A percentile compares a stretch with the other conserved stretches of the same genome.
These are phyloP conservation scores for Apolygus lucorum DNA, from an alignment of 1,140 invertebrate species.

Conservation along the genomic window DNA sequence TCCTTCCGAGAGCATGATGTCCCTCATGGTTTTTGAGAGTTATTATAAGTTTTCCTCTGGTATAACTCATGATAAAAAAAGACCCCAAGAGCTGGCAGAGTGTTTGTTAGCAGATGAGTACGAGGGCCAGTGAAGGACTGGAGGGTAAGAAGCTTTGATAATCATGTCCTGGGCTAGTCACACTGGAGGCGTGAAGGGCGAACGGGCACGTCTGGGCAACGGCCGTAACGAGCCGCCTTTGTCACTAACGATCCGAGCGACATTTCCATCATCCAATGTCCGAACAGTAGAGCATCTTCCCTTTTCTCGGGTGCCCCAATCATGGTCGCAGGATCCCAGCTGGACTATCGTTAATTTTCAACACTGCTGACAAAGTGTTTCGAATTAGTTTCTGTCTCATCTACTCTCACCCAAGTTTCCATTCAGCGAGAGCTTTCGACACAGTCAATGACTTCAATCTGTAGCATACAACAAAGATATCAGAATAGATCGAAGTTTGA, in stretches of 20 bases:
- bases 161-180: background rate
- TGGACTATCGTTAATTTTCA: background rate
- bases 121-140: background rate
- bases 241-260: constrained; percentile 1
- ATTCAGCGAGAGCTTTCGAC: no score
- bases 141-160: background rate
- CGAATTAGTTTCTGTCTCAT: no score
- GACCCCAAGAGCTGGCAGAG: background rate
- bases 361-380: no score
- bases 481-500: no score
- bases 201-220: background rate
- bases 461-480: no score
- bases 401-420: no score
- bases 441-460: no score
- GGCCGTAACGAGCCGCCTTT: constrained; percentile 1
- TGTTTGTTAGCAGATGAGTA: background rate
- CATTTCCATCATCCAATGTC: constrained; percentile 1
- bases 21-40: background rate
- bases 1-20: no score
- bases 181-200: background rate
- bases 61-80: no score
- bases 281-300: background rate
- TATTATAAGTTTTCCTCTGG: background rate
- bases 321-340: background rate
- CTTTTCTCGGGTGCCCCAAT: background rate